A percentile compares a stretch with the other conserved stretches of the same genome.
These are phyloP conservation scores for Lepidothrix coronata DNA, from an alignment of 2,113 vertebrate genomes.

Conservation along the genomic window DNA sequence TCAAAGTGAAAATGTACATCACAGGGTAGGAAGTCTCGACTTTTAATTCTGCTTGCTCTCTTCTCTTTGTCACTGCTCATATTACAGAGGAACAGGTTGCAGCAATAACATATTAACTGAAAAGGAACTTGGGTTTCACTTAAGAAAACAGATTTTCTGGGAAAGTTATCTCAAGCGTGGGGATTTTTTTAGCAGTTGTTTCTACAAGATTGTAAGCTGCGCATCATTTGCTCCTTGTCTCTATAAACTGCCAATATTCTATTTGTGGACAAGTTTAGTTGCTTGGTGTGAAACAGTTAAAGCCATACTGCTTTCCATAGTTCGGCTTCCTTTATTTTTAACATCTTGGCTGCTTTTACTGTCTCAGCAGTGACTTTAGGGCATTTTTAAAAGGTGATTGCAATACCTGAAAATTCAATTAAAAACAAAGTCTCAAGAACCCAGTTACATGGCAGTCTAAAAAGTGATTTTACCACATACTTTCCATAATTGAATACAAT, in stretches of 20 bases:
- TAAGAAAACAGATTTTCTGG: not conserved
- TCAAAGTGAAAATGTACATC: not conserved
- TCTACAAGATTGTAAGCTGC: not conserved
- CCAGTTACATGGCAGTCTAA: not conserved
- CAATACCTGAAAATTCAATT: conserved; percentile 34
- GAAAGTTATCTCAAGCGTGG: not conserved
- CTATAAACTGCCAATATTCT: not conserved
- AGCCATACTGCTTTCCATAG: not conserved
- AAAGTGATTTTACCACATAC: conserved; percentile 19
- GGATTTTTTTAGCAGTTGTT: not conserved
- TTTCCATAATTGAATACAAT: not conserved
- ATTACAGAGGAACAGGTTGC: not conserved
- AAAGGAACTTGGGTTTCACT: conserved; percentile 11
- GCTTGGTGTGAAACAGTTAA: not conserved
- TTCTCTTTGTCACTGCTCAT: not conserved
- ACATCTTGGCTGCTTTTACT: not conserved
- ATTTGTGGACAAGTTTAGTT: not conserved
- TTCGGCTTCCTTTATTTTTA: conserved; percentile 8
- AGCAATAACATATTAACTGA: not conserved
- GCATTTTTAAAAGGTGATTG: conserved; percentile 31
- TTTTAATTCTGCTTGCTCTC: not conserved
- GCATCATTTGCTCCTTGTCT: not conserved
- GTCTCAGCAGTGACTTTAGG: conserved; percentile 11
- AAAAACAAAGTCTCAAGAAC: conserved; percentile 12
- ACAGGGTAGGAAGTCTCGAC: not conserved